Evolutionary conservation across 2,797 vertebrate species (phyloP), one percentile per base, ranked within the genome.

Genomic region (Chaenodraco wilsoni): DNA sequence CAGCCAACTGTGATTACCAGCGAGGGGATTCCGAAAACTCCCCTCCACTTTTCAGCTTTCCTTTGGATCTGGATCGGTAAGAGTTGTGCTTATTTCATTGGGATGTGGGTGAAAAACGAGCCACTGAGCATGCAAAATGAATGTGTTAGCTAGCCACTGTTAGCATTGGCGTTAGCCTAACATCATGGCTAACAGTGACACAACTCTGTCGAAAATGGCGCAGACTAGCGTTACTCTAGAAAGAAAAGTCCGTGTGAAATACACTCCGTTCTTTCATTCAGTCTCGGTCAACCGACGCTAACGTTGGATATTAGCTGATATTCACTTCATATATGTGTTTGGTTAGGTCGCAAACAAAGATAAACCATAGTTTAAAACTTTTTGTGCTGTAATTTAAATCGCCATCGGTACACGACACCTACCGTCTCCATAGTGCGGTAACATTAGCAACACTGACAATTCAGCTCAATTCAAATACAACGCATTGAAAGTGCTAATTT

Each of bases 1-100:
- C 94, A 87, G 91, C 91, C 74, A 93, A 93, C 76, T 96, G 96
- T 87, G 94, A 91, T 80, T 92, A 91, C 68, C 91, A 93, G 66
- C 89, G 71, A 81, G 92, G 78, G 16, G 91, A 88, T 72, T 85
- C 93, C 27, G 92, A 92, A 57, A 71, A 68, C 52, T 82, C 61
- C 41, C 59, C 91, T 68, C 85, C 91, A 16, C 95, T 96, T 69
- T 96, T 96, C 86, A 92, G 89, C 73, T 96, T 96, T 9, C 95
- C 96, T 1, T 60, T 91, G 88, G 95, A 96, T 6, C 90, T 94
- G 9, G 89, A 92, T 60, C 89, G 96, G 95, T 96, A 85, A 95
- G 94, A 83, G 4, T 1, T 46, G 1, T 1, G 31, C 43, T 78
- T 61, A 58, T 75, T 84, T 57, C 4, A 52, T n/a, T 62, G 23